Evolutionary conservation across 2,888 invertebrate species (phyloP).

Genomic region (Caenorhabditis parvicauda): DNA sequence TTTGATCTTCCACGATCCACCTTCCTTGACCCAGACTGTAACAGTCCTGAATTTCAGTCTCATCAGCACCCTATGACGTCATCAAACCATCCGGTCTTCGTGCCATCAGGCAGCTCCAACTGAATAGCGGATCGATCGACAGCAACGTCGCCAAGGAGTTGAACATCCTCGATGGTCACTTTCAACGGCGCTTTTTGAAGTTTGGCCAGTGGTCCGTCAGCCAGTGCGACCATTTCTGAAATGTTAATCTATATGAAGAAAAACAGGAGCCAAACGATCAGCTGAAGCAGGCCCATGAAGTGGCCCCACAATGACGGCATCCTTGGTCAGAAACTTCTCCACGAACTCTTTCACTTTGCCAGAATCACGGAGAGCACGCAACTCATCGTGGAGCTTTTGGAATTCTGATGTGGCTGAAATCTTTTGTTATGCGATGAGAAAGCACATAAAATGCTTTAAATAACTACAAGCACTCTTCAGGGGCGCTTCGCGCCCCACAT

Average conservation of each 20-base stretch:
- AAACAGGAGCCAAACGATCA: too few species aligned
- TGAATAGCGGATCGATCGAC: conserved; percentile 21
- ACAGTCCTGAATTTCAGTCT: conserved; percentile 1
- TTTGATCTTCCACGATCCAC: conserved; percentile 30
- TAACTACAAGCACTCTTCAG: too few species aligned
- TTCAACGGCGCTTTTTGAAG: conserved; percentile 16
- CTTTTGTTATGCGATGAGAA: too few species aligned
- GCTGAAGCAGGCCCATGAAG: conserved; percentile 18
- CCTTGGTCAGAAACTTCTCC: conserved; percentile 21
- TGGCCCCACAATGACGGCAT: conserved; percentile 23
- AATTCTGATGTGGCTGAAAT: conserved; percentile 25
- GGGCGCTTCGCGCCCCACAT: too few species aligned
- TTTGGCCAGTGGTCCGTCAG: too few species aligned
- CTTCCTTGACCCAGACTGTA: conserved; percentile 29
- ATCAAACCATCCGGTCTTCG: conserved; percentile 22
- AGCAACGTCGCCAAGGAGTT: conserved; percentile 16
- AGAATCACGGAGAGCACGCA: conserved; percentile 13
- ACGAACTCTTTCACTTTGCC: conserved; percentile 23
- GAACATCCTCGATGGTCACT: conserved; percentile 20
- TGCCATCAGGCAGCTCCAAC: conserved; percentile 20
- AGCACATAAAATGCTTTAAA: too few species aligned
- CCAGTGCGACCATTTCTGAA: too few species aligned
- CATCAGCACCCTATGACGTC: neutral
- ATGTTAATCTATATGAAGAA: too few species aligned
- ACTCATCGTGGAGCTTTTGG: conserved; percentile 31